These are phyloP conservation scores for Eupithecia subfuscata DNA, from an alignment of 2,888 invertebrate species.

Conservation along the genomic window DNA sequence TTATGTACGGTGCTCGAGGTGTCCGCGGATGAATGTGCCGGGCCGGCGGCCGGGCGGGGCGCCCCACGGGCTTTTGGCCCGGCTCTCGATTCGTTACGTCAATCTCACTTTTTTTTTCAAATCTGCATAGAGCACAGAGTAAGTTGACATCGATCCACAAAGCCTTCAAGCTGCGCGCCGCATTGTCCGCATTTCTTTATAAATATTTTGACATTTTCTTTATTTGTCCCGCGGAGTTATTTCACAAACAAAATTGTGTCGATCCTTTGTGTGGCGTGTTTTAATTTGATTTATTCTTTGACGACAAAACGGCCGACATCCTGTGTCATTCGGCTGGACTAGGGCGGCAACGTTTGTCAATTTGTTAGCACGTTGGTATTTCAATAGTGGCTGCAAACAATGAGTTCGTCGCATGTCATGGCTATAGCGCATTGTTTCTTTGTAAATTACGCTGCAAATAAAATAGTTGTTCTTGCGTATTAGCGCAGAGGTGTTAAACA, in stretches of 20 bases:
- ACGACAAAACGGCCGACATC: conserved; percentile 77
- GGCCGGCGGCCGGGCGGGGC: conserved; percentile 68
- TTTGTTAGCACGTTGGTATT: conserved; percentile 78
- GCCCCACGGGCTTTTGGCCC: conserved; percentile 53
- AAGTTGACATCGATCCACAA: conserved; percentile 79
- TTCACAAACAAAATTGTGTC: conserved; percentile 78
- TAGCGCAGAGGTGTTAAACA: conserved; percentile 35
- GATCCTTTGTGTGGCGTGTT: conserved; percentile 76
- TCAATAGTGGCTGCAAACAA: conserved; percentile 73
- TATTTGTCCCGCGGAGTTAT: conserved; percentile 75
- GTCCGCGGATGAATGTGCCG: conserved; percentile 68
- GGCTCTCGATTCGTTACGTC: conserved; percentile 80
- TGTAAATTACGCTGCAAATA: conserved; percentile 61
- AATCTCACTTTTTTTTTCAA: conserved; percentile 77
- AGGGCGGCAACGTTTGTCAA: conserved; percentile 74
- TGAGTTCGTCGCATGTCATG: conserved; percentile 61
- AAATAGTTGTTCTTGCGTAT: conserved; percentile 40
- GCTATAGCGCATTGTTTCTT: conserved; percentile 56
- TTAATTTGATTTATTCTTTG: conserved; percentile 82
- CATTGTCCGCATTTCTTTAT: conserved; percentile 81
- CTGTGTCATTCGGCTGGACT: conserved; percentile 58
- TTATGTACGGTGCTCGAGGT: conserved; percentile 79
- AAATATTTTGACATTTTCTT: conserved; percentile 84
- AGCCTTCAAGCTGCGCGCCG: conserved; percentile 69
- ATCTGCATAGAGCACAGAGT: conserved; percentile 75